Conservation (phyloP, 2,113 vertebrate species). For the Macaca fascicularis region T2T-MFA8v1.1 NC_088387.1:93091001-93091500, state of each 20-base stretch:
- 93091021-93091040: not conserved
- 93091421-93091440: not conserved
- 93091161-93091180: not conserved
- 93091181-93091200: not conserved
- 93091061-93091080: not conserved
- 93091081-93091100: not conserved
- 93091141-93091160: not conserved
- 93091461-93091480: not conserved
- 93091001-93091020: not conserved
- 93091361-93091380: not conserved
- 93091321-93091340: not conserved
- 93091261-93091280: not conserved
- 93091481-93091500: not conserved
- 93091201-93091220: not conserved
- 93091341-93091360: not conserved
- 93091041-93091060: not conserved
- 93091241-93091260: not conserved
- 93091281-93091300: not conserved
- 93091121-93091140: not conserved
- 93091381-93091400: not conserved
- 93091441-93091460: not conserved
- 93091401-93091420: not conserved
- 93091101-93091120: not conserved
- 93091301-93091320: not conserved
- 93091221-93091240: not conserved